Conservation (phyloP, 2,888 invertebrate species). For the Caprella mutica region DNA sequence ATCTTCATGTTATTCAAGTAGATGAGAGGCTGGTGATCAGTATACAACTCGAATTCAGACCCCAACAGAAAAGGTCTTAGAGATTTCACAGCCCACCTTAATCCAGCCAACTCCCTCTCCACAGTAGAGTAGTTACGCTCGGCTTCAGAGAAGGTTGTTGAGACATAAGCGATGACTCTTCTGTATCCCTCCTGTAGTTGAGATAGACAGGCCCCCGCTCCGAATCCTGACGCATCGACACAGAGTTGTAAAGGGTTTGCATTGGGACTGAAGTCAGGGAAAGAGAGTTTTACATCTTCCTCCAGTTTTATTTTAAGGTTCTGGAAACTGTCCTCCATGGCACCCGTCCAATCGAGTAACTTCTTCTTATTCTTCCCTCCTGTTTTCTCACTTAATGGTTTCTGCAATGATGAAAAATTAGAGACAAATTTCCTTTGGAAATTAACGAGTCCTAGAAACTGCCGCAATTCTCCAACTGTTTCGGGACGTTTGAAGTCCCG, state of each 20-base stretch:
- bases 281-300: not conserved
- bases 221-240: not conserved
- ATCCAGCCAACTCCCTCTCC: not conserved
- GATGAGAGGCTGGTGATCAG: not conserved
- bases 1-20: not conserved
- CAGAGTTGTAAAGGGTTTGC: not conserved
- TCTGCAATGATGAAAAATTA: not conserved
- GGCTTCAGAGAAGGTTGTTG: not conserved
- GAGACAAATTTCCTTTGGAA: not conserved
- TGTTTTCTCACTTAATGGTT: not conserved
- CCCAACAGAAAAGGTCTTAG: not conserved
- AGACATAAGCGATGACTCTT: not conserved
- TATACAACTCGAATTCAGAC: not conserved
- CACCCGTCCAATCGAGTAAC: not conserved
- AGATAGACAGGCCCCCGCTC: not conserved
- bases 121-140: not conserved
- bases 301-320: not conserved
- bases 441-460: not conserved
- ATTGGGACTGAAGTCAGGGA: not conserved
- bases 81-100: not conserved
- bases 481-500: not conserved
- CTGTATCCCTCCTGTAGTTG: not conserved
- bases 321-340: not conserved
- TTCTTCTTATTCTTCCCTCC: not conserved
- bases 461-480: not conserved